Base-by-base conservation (phyloP, 23 tunicate species). In the Halocynthia roretzi region DNA sequence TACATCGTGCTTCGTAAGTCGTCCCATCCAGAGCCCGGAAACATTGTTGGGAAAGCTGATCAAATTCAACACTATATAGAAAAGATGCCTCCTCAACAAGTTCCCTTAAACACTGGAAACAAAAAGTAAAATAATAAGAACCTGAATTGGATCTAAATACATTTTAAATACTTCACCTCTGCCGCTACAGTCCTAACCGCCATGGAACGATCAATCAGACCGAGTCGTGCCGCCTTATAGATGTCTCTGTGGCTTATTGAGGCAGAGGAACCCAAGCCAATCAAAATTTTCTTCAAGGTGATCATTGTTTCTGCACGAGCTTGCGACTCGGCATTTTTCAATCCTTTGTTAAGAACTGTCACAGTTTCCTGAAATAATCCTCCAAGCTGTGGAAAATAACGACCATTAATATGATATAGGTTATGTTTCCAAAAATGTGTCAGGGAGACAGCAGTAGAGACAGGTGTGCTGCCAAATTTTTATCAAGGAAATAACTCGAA, bases 261-360 rank as follows among this genome's bases (percentile, higher is more conserved):
- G 11, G 99, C 99, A 7, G 96, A 88, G 9, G 87, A 52, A 18
- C 89, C 96, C 17, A 94, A 68, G 0, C 99, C 99, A 61, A 80
- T 15, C 55, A 94, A 56, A 7, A 94, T 71, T 8, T 67, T 73
- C 15, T 67, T 65, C 21, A 88, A 81, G 6, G 99, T 94, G n/a
- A 54, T 62, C 86, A 94, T 68, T 18, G 95, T 87, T 58, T 94
- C 99, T 15, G 86, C 72, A 40, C 99, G 71, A 54, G 99, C 93
- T 79, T 92, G 98, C 20, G 98, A 92, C 84, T 92, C 98, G 62
- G 98, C 98, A 80, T 92, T 92, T 82, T 86, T 86, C 71, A 92
- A 68, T 10, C 91, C 91, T 82, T 83, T 77, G 7, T 86, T 76
- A n/a, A 92, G 81, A 18, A 92, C 79, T 61, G 79, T 87, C 5